phyloP scores from a whole-genome alignment of 2,113 vertebrate species.

The Phalacrocorax pelagicus region DNA sequence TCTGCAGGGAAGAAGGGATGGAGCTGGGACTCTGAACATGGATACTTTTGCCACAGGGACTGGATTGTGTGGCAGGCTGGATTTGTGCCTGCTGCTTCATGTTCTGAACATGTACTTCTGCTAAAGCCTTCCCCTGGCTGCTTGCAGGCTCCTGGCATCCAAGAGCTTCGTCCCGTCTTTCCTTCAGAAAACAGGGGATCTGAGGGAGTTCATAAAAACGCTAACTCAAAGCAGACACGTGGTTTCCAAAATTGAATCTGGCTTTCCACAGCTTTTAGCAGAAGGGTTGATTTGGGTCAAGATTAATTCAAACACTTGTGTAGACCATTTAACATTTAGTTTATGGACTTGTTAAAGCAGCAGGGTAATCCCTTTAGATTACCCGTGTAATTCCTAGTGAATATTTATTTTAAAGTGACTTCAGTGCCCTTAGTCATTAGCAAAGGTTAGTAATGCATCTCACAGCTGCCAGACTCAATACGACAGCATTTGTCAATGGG shows the following conservation, averaged over 20 bases:
- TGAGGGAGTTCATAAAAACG: background rate
- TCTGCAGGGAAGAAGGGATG: background rate
- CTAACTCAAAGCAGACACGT: background rate
- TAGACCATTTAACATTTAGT: slow-evolving; percentile 22
- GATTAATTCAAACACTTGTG: slow-evolving; percentile 37
- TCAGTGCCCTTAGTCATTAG: slow-evolving; percentile 48
- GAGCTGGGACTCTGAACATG: background rate
- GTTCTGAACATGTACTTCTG: background rate
- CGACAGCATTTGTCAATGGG: slow-evolving; percentile 10
- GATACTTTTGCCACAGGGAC: background rate
- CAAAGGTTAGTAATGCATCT: slow-evolving; percentile 39
- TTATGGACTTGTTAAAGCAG: slow-evolving; percentile 57
- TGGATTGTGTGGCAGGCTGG: background rate
- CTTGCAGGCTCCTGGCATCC: background rate
- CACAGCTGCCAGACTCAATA: slow-evolving; percentile 27
- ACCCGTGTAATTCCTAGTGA: slow-evolving; percentile 50
- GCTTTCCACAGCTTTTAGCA: background rate
- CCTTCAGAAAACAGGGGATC: background rate
- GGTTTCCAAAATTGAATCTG: background rate
- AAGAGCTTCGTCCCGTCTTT: background rate
- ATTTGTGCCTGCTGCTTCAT: background rate
- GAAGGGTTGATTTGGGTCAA: slow-evolving; percentile 53
- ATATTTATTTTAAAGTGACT: slow-evolving; percentile 68
- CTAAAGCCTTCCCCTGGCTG: background rate
- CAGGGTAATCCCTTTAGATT: slow-evolving; percentile 66